Conservation (phyloP, 2,888 invertebrate species). For the Phortica okadai region DNA sequence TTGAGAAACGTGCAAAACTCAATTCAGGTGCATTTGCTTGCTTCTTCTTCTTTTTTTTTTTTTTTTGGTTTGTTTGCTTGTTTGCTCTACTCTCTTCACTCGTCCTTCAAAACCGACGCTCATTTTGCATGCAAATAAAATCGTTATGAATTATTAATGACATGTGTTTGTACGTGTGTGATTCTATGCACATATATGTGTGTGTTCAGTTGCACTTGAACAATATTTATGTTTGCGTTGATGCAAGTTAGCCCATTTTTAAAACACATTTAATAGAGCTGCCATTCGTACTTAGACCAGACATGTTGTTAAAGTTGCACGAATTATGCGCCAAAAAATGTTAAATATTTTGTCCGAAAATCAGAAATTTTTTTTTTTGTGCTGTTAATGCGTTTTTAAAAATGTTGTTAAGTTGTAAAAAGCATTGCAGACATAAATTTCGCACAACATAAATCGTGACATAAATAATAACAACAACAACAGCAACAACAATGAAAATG, state of each 20-base stretch:
- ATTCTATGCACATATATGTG: not conserved
- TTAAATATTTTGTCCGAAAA: too few relatives aligned
- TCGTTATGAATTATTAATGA: slow-evolving; percentile 67
- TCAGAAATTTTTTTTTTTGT: too few relatives aligned
- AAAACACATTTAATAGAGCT: slow-evolving; percentile 11
- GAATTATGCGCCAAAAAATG: too few relatives aligned
- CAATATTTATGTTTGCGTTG: not conserved
- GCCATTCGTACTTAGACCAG: not conserved
- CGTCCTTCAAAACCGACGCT: slow-evolving; percentile 43
- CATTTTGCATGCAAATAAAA: slow-evolving; percentile 70
- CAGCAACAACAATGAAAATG: too few relatives aligned
- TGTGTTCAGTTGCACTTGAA: not conserved
- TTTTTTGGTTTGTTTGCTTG: slow-evolving; percentile 10
- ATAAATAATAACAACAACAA: too few relatives aligned
- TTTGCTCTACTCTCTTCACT: slow-evolving; percentile 42
- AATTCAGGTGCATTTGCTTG: slow-evolving; percentile 43
- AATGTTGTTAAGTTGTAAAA: too few relatives aligned
- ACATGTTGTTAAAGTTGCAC: not conserved
- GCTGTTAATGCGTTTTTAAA: too few relatives aligned
- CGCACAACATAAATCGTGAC: too few relatives aligned
- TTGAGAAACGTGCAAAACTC: slow-evolving; percentile 40
- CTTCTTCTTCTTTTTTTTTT: slow-evolving; percentile 24
- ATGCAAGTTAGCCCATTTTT: not conserved
- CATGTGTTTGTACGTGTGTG: not conserved
- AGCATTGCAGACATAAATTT: too few relatives aligned